Conservation (phyloP, 2,797 vertebrate species). For the Cirrhinus mrigala region DNA sequence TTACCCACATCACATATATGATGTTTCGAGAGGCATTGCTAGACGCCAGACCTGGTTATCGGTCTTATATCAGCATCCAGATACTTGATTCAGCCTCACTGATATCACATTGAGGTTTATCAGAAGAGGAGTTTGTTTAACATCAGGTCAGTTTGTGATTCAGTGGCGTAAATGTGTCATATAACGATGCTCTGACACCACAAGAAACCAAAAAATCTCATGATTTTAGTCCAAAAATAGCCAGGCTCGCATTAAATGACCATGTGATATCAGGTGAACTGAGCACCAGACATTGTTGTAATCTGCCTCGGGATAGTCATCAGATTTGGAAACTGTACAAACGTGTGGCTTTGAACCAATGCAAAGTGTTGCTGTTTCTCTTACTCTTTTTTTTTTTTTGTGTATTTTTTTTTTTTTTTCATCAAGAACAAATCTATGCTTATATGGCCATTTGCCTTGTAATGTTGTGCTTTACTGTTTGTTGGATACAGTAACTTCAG, state of each 20-base stretch:
- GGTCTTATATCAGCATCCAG: slow-evolving; percentile 1
- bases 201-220: slow-evolving; percentile 36
- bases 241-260: not conserved
- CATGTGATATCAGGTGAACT: slow-evolving; percentile 17
- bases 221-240: slow-evolving; percentile 19
- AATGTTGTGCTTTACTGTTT: slow-evolving; percentile 82
- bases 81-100: not conserved
- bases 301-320: slow-evolving; percentile 72
- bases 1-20: slow-evolving; percentile 49
- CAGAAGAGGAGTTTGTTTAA: not conserved
- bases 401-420: slow-evolving; percentile 57
- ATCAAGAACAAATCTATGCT: slow-evolving; percentile 82
- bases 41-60: not conserved
- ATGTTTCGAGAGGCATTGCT: slow-evolving; percentile 59
- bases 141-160: not conserved
- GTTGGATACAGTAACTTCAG: slow-evolving; percentile 77
- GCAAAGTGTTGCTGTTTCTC: slow-evolving; percentile 70
- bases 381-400: slow-evolving; percentile 65
- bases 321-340: slow-evolving; percentile 75
- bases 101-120: not conserved
- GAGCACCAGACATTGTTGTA: slow-evolving; percentile 24
- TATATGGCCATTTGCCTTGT: slow-evolving; percentile 83
- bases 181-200: slow-evolving; percentile 53
- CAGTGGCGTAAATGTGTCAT: not conserved
- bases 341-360: slow-evolving; percentile 69